Conservation (phyloP, 2,113 vertebrate species). For the Cottus gobio region DNA sequence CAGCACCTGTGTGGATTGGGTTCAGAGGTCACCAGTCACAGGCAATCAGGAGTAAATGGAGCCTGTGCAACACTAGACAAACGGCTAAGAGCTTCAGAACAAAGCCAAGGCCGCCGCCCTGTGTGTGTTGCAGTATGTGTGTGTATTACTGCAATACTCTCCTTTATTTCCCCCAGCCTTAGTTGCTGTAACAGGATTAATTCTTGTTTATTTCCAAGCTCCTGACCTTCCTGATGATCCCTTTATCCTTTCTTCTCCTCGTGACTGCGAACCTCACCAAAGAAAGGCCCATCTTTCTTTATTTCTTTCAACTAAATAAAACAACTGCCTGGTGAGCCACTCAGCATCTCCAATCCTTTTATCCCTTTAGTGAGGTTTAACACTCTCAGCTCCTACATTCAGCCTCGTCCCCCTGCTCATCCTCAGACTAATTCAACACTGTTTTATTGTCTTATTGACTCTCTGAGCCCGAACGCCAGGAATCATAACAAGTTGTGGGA, state of each 20-base stretch:
- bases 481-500: conserved; percentile 51
- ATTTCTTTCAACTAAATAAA: conserved; percentile 41
- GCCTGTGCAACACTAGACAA: conserved; percentile 79
- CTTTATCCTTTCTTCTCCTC: conserved; percentile 48
- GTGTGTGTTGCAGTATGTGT: conserved; percentile 22
- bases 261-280: conserved; percentile 45
- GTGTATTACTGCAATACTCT: conserved; percentile 19
- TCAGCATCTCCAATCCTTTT: conserved; percentile 49
- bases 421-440: conserved; percentile 57
- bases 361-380: conserved; percentile 60
- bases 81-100: conserved; percentile 76
- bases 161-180: conserved; percentile 60
- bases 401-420: conserved; percentile 44
- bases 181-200: conserved; percentile 70
- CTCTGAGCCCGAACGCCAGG: conserved; percentile 21
- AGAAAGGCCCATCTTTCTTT: neutral
- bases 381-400: conserved; percentile 48
- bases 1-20: conserved; percentile 81
- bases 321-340: conserved; percentile 33
- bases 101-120: conserved; percentile 74
- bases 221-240: conserved; percentile 65
- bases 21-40: conserved; percentile 80
- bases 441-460: conserved; percentile 61
- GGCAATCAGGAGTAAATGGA: conserved; percentile 84
- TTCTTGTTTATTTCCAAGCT: conserved; percentile 72